These are phyloP conservation scores for Hiodon alosoides DNA, from an alignment of 2,113 vertebrate species.

Conservation along the genomic window DNA sequence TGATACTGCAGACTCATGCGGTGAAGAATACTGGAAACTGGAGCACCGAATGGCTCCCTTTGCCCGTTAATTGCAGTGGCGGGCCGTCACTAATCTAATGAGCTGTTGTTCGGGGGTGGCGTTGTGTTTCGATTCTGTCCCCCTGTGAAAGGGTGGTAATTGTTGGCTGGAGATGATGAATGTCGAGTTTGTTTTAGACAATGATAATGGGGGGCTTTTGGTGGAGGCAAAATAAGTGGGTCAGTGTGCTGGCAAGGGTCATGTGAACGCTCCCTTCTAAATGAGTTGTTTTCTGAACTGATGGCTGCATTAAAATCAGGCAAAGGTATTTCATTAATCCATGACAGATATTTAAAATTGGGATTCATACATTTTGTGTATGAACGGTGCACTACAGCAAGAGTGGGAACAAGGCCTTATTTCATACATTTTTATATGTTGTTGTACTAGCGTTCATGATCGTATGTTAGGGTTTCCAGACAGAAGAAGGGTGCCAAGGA, in stretches of 20 bases:
- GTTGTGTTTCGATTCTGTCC: constrained; percentile 48
- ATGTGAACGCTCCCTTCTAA: constrained; percentile 42
- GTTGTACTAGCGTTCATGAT: too few relatives aligned
- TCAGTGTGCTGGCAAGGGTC: constrained; percentile 53
- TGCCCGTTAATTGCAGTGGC: constrained; percentile 64
- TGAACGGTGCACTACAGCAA: too few relatives aligned
- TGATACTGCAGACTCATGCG: constrained; percentile 47
- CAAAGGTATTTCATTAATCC: too few relatives aligned
- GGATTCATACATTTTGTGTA: too few relatives aligned
- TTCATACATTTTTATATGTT: too few relatives aligned
- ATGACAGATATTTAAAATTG: too few relatives aligned
- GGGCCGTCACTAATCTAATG: constrained; percentile 70
- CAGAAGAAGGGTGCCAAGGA: too few relatives aligned
- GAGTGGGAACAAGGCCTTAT: too few relatives aligned
- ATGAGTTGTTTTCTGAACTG: constrained; percentile 48
- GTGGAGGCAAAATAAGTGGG: constrained; percentile 59
- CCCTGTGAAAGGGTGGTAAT: constrained; percentile 59
- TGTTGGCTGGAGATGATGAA: constrained; percentile 66
- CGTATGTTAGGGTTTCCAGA: too few relatives aligned
- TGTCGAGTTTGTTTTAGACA: constrained; percentile 74
- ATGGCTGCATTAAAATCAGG: constrained; percentile 23
- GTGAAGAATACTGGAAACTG: constrained; percentile 60
- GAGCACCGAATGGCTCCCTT: constrained; percentile 48
- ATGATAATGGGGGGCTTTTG: constrained; percentile 65
- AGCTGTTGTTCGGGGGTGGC: constrained; percentile 55